A percentile compares a stretch with the other conserved stretches of the same genome.
These are phyloP conservation scores for Drosophila nigrodunni DNA, from an alignment of 1,140 invertebrate species.

Conservation along the genomic window DNA sequence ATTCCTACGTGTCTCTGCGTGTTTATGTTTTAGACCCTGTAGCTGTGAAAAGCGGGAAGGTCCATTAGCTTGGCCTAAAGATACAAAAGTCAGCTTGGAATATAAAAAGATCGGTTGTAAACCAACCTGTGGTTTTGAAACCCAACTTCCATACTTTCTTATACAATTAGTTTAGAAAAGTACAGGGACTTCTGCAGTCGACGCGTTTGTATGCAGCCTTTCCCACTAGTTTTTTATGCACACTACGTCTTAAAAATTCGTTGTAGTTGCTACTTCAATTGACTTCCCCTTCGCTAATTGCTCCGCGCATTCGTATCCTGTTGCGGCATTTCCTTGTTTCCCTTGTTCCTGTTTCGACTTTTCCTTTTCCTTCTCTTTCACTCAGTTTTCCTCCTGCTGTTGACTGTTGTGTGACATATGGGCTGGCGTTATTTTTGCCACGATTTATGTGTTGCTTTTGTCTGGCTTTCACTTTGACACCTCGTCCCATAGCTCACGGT, in stretches of 20 bases:
- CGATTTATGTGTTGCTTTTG: conserved; percentile 68
- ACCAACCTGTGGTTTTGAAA: no score
- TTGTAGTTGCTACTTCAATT: conserved; percentile 68
- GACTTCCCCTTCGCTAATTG: conserved; percentile 74
- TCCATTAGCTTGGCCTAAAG: no score
- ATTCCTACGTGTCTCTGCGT: conserved; percentile 50
- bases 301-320: conserved; percentile 55
- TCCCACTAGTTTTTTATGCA: conserved; percentile 12
- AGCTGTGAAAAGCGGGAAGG: no score
- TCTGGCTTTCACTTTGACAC: conserved; percentile 62
- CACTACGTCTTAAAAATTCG: conserved; percentile 29
- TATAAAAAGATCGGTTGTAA: no score
- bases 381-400: conserved; percentile 1
- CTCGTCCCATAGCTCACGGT: conserved; percentile 29
- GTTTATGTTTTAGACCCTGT: neutral
- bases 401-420: conserved; percentile 60
- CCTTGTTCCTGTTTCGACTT: conserved; percentile 40
- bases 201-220: no score
- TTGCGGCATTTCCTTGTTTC: conserved; percentile 59
- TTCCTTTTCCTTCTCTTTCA: conserved; percentile 16
- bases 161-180: no score
- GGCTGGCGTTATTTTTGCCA: conserved; percentile 74
- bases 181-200: no score
- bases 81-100: no score
- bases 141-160: neutral